Base-by-base conservation (phyloP, 2,888 invertebrate genomes). In the Luffia ferchaultella region DNA sequence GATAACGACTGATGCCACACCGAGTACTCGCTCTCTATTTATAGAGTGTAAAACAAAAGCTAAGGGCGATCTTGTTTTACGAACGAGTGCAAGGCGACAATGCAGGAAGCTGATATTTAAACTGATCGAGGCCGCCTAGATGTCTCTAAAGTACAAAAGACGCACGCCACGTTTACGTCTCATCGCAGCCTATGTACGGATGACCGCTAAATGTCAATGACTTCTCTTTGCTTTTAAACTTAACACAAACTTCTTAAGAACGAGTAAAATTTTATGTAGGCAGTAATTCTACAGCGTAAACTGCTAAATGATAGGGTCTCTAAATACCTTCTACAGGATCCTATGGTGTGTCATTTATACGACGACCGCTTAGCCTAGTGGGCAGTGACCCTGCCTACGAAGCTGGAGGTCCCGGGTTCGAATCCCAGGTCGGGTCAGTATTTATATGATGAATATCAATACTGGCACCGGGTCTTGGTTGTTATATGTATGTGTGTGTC, bases 31-130 rank as follows among this genome's bases (percentile, higher is more conserved):
- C 54, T 59, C 60, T 57, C 67, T 77, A 76, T 80, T 73, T 82
- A 54, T 54, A 76, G 64, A 70, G 70, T 70, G 62, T 63, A 58
- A 61, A 57, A 62, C 60, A 59, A 67, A 67, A 70, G 48, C 57
- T 72, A 75, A 73, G 73, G 67, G 73, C 68, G 70, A 71, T 71
- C 69, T 70, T 59, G 67, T 74, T 73, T 68, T 58, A 58, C 58
- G 53, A 76, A 76, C 77, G 76, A 73, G 76, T 76, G 74, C 73
- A 73, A 46, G 30, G 48, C 20, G 45, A 49, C 20, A 30, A 9
- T 65, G 62, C 73, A 71, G 77, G 79, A 79, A 76, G 73, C 65
- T 76, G 76, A 58, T 73, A 74, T 77, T 76, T 72, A 70, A 62
- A 60, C 45, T 16, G 56, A 60, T 58, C 77, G 65, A 79, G 78